A percentile compares a stretch with the other conserved stretches of the same genome.
These are phyloP conservation scores for Drosophila repleta DNA, from an alignment of 1,140 invertebrate genomes.

Conservation along the genomic window DNA sequence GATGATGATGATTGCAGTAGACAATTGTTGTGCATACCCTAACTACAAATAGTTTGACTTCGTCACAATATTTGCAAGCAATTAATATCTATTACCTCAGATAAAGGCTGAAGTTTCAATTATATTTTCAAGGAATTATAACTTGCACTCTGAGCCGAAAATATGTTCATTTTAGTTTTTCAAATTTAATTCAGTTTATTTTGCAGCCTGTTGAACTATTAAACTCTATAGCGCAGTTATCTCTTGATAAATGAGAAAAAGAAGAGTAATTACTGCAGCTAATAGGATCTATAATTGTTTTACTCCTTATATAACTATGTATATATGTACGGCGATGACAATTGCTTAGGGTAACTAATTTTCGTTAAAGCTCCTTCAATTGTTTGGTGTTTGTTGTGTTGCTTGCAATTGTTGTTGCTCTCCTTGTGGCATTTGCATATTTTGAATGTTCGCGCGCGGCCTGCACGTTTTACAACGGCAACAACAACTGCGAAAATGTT, in stretches of 20 bases:
- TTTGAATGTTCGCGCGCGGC: constrained; percentile 72
- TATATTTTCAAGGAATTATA: background rate
- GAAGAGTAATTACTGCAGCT: too few relatives aligned
- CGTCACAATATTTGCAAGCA: background rate
- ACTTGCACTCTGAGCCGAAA: background rate
- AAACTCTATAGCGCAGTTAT: background rate
- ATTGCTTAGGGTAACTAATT: constrained; percentile 12
- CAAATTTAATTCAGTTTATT: too few relatives aligned
- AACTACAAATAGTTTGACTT: background rate
- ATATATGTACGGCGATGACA: background rate
- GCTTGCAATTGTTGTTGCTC: constrained; percentile 24
- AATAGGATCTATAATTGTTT: too few relatives aligned
- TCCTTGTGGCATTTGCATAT: constrained; percentile 74
- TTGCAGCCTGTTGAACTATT: too few relatives aligned
- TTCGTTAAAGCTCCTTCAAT: background rate
- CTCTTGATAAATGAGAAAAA: too few relatives aligned
- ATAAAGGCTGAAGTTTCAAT: too few relatives aligned
- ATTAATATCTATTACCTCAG: too few relatives aligned
- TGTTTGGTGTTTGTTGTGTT: constrained; percentile 13
- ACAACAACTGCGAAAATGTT: constrained; percentile 60
- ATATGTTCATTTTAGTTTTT: too few relatives aligned
- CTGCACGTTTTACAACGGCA: constrained; percentile 69
- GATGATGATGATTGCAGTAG: constrained; percentile 44
- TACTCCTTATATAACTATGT: too few relatives aligned
- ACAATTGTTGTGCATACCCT: constrained; percentile 38